Evolutionary conservation across 2,888 invertebrate genomes (phyloP).

Genomic region (Drosophila mercatorum): DNA sequence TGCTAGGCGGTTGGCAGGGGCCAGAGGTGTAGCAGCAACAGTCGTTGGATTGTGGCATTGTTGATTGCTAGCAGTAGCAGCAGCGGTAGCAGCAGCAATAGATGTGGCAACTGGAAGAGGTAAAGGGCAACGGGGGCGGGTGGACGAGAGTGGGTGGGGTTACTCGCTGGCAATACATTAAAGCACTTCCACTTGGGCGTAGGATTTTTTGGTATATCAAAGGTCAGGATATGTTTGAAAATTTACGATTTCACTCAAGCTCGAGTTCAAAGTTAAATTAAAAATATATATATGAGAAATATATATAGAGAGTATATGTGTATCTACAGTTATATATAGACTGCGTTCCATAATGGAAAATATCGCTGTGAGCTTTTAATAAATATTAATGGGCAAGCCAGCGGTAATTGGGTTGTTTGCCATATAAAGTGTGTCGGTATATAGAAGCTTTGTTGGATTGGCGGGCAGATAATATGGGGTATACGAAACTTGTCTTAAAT

Average conservation of each 20-base stretch:
- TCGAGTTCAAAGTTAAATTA: conserved; percentile 32
- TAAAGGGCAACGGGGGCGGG: neutral
- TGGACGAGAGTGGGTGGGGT: conserved; percentile 1
- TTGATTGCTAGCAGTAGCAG: conserved; percentile 50
- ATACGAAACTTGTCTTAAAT: neutral
- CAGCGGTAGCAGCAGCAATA: conserved; percentile 8
- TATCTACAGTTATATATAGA: neutral
- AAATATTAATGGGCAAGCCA: conserved; percentile 8
- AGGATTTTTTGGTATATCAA: conserved; percentile 63
- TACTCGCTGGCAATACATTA: conserved; percentile 48
- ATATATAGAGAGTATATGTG: neutral
- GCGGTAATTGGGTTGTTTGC: conserved; percentile 3
- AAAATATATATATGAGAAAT: conserved; percentile 7
- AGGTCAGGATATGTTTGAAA: conserved; percentile 65
- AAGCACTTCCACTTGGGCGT: conserved; percentile 37
- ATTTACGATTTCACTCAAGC: conserved; percentile 47
- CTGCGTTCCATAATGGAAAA: neutral
- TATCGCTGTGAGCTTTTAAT: conserved; percentile 5
- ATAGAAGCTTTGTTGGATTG: no score
- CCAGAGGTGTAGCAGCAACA: conserved; percentile 52
- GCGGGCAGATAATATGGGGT: neutral
- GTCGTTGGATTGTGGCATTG: conserved; percentile 66
- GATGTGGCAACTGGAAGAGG: conserved; percentile 7
- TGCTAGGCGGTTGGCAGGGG: conserved; percentile 17
- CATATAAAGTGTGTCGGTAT: neutral